Evolutionary conservation across 2,888 invertebrate genomes (phyloP).

Genomic region (Sipha maydis): DNA sequence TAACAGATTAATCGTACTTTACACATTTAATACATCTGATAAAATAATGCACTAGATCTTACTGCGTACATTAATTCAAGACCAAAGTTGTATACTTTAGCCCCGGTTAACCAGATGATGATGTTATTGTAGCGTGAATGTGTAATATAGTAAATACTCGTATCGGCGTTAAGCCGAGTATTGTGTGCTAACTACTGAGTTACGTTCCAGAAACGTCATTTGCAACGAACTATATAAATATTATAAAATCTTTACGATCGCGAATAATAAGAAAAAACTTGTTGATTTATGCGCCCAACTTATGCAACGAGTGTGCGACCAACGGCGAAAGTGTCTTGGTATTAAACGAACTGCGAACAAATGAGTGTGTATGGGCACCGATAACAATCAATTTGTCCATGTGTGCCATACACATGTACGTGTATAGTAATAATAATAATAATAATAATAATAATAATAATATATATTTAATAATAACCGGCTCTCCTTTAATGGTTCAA

Average conservation of each 20-base stretch:
- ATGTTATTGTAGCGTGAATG: neutral
- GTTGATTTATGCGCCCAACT: conserved; percentile 59
- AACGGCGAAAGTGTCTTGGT: conserved; percentile 50
- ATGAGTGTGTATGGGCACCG: conserved; percentile 35
- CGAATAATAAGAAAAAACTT: neutral
- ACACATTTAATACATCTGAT: too few relatives aligned
- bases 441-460: conserved; percentile 45
- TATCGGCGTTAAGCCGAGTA: neutral
- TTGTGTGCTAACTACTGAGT: conserved; percentile 21
- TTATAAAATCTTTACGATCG: neutral
- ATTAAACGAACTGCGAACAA: conserved; percentile 52
- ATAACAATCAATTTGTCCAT: conserved; percentile 61
- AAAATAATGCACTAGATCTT: too few relatives aligned
- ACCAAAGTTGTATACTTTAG: neutral
- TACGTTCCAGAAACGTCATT: conserved; percentile 55
- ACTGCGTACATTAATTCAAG: neutral
- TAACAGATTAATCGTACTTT: too few relatives aligned
- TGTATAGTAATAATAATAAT: conserved; percentile 1
- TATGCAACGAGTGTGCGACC: conserved; percentile 28
- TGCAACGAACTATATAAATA: neutral
- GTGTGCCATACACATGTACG: conserved; percentile 17
- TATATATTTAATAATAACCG: conserved; percentile 42
- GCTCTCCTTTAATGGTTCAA: conserved; percentile 43
- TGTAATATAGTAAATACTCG: too few relatives aligned
- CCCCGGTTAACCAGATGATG: neutral